These are phyloP conservation scores for Lagopus muta DNA, from an alignment of 2,113 vertebrate species.

Conservation along the genomic window DNA sequence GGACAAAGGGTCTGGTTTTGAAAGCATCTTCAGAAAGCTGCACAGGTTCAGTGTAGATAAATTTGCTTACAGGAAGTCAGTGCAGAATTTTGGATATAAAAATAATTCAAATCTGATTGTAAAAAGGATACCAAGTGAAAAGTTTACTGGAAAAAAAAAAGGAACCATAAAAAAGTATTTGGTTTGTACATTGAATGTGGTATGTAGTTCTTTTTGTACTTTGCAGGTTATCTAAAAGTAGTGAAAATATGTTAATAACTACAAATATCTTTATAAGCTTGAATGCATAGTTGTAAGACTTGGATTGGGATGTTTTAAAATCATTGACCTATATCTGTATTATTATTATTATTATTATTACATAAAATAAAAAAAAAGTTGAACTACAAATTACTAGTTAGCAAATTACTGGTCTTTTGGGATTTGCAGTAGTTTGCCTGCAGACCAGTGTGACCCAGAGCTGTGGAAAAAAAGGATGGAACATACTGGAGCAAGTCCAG, in stretches of 20 bases:
- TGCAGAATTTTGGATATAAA: background rate
- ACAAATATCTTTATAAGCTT: background rate
- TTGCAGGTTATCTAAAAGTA: background rate
- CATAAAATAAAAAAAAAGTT: background rate
- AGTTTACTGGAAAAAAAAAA: background rate
- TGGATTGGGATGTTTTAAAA: background rate
- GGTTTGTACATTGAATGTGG: background rate
- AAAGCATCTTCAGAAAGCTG: background rate
- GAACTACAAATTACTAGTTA: background rate
- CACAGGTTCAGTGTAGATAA: background rate
- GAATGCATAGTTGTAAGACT: background rate
- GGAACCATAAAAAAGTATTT: rapidly evolving
- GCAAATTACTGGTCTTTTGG: background rate
- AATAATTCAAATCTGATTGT: background rate
- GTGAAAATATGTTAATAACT: background rate
- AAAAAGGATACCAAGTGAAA: background rate
- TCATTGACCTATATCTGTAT: background rate
- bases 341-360: no score
- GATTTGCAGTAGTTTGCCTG: background rate
- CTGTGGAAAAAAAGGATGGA: background rate
- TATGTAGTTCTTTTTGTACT: background rate
- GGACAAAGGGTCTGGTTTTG: background rate
- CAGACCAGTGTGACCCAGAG: background rate
- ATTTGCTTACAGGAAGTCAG: background rate
- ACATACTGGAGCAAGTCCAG: background rate